Evolutionary conservation across 2,888 invertebrate genomes (phyloP), one percentile per base, ranked within the genome.

Genomic region (Linyphia triangularis): DNA sequence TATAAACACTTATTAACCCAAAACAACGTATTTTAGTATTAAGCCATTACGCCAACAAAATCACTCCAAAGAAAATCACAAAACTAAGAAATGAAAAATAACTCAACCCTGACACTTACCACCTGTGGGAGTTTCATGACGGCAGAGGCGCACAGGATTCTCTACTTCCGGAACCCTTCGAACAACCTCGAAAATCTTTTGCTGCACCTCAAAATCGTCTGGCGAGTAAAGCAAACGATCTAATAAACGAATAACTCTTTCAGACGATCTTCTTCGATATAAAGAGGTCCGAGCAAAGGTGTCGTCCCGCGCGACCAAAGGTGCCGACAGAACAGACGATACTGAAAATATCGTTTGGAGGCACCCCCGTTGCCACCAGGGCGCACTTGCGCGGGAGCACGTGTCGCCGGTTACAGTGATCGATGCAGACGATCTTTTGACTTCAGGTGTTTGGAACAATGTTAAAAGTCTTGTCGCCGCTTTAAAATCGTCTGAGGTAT

Each of bases 91-190:
- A 13, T 10, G 10, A 57, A 13, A 28, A 24, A 72, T n/a, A 72
- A 40, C 26, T 28, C 28, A 51, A 19, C 51, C 43, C 28, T 26
- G 26, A 0, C 30, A 88, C 88, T 88, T 63, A 88, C 88, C 88
- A 88, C 88, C 82, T 88, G 88, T 82, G 88, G 88, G 82, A 88
- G 88, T 82, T 88, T 88, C 88, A 88, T 88, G 78, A 79, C 65
- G 33, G 61, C 78, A 70, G 69, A 30, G 40, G 78, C 63, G 79
- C 85, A 72, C 85, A 77, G 77, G 85, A 77, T 85, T 77, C 9
- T 51, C 33, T 19, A 24, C 43, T 65, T 30, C 28, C 7, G 16
- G 13, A 26, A 70, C 70, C 70, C 43, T 61, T 19, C 69, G 69
- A 7, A 22, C 19, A 69, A 33, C 37, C 28, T 28, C 33, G 40